Evolutionary conservation across 2,888 invertebrate species (phyloP), one percentile per base, ranked within the genome.

Genomic region (Aricia artaxerxes): DNA sequence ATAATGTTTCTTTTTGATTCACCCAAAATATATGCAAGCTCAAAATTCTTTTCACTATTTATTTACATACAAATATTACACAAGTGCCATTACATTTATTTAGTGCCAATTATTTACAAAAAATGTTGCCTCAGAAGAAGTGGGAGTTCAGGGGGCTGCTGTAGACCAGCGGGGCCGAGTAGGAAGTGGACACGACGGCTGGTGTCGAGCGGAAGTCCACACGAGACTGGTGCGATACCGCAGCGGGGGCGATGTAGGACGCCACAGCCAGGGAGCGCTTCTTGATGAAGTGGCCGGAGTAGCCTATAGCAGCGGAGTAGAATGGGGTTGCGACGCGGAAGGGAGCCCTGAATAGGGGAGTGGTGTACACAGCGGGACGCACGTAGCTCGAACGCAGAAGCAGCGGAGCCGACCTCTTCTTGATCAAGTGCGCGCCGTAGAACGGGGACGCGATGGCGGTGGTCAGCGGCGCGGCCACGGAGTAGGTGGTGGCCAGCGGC

Each of bases 391-490:
- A 64, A 64, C 31, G 31, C 11, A 64, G 24, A 31, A 64, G 4
- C 64, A 64, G 4, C 7, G 24, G 11, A 9, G 64, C 64, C 11
- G 91, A 90, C 80, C 90, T 85, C 84, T 91, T 91, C 87, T 91
- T 90, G 83, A 90, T 90, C 9, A 88, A 82, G 81, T 90, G 91
- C 72, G 88, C 81, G 35, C 88, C 86, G 84, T 84, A 86, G 72
- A 87, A 83, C 31, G 85, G 83, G 16, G 86, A 73, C 35, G 82
- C 77, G 38, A 81, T 81, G 77, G 82, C 79, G 5, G 83, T 78
- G 35, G 82, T 77, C 80, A 86, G 61, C 2, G 84, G 81, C 4
- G 84, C 81, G 40, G 83, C 82, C 5, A 75, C 75, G 31, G 75
- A 75, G 75, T 83, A 83, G 7, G 82, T 80, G 2, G 81, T 81